Evolutionary conservation across 2,113 vertebrate species (phyloP), one percentile per base, ranked within the genome.

Genomic region (Sterrhoptilus dennistouni): DNA sequence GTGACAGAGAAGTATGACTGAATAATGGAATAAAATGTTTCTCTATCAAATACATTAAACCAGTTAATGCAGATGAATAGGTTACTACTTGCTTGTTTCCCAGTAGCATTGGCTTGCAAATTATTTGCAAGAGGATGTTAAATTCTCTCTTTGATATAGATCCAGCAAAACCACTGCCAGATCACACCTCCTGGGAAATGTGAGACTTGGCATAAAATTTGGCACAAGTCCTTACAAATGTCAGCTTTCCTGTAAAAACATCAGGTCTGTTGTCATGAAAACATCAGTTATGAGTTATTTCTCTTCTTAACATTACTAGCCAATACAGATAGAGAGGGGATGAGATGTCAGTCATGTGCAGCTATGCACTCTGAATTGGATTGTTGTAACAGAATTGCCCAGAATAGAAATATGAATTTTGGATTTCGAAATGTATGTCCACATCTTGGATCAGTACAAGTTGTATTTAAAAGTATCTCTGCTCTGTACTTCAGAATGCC

Each of bases 211-310:
- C 90, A 85, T 33, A 65, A 54, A 44, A 89, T 80, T 90, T 94
- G 85, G 77, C 90, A 90, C n/a, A 78, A 87, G 61, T 65, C 47
- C 83, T 79, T 47, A 89, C 33, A 54, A 93, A 65, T 77, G 91
- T 70, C 78, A 90, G 29, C 10, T 69, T 95, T 88, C 45, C 61
- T 92, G 95, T 85, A 92, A 92, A 91, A 95, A 57, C 49, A 83
- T 42, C 64, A 84, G 9, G n/a, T 60, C 59, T 86, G 70, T 87
- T 86, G 71, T 85, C 92, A 90, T 54, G 72, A 96, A 95, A 95
- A 90, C 71, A 94, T 90, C 76, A 86, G 49, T 93, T 93, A 68
- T 82, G 86, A 94, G 57, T 90, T 88, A 93, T 94, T 96, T 96
- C 17, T 93, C 93, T 95, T 91, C 81, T 91, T 94, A 94, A 71